phyloP scores from a whole-genome alignment of 2,797 vertebrate genomes.

The Hylomyscus alleni region DNA sequence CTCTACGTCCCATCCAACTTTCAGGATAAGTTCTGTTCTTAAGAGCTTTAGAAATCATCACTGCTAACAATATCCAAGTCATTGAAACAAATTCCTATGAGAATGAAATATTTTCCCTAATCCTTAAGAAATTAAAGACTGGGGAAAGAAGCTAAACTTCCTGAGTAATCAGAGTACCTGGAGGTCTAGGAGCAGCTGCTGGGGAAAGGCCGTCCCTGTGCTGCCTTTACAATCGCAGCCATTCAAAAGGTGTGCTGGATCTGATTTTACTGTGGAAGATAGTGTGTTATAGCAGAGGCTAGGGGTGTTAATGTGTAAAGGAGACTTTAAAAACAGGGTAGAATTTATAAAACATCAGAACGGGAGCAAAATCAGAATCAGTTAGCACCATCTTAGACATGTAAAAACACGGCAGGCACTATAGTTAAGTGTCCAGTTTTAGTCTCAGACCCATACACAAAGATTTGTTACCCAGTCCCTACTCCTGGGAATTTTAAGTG shows the following conservation, averaged over 20 bases:
- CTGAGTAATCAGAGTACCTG: constrained; percentile 34
- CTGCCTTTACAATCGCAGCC: background rate
- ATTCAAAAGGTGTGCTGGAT: constrained; percentile 5
- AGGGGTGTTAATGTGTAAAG: background rate
- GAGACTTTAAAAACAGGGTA: constrained; percentile 9
- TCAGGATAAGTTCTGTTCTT: constrained; percentile 23
- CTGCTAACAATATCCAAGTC: constrained; percentile 6
- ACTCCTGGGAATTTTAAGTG: background rate
- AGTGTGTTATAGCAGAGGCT: background rate
- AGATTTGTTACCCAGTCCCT: background rate
- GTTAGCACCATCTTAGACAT: background rate
- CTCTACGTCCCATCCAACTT: background rate
- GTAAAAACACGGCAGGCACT: background rate
- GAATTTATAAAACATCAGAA: constrained; percentile 24
- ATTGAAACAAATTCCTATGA: constrained; percentile 33
- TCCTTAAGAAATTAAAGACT: constrained; percentile 38
- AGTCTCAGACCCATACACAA: background rate
- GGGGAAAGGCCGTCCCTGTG: background rate
- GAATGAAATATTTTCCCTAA: constrained; percentile 39
- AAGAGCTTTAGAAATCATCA: constrained; percentile 36
- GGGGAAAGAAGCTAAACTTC: background rate
- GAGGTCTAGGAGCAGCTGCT: background rate
- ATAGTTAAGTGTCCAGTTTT: background rate
- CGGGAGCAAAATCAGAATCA: background rate
- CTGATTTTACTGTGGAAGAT: constrained; percentile 46